phyloP scores from a whole-genome alignment of 1,140 invertebrate species.

The Brachystomella parvula region DNA sequence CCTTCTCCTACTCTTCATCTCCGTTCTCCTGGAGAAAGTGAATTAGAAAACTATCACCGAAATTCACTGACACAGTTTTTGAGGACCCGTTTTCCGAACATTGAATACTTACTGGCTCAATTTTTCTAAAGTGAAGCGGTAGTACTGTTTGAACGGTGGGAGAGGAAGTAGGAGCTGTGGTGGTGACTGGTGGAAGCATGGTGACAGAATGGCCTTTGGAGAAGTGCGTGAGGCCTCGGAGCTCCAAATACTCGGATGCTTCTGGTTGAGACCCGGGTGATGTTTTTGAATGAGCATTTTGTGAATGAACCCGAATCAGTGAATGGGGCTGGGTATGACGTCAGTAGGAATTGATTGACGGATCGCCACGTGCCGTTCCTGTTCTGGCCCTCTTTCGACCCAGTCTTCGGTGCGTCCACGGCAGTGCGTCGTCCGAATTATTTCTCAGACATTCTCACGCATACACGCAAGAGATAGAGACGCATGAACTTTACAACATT shows the following conservation, averaged over 20 bases:
- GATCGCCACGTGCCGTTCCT: conserved; percentile 34
- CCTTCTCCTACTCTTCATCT: no score
- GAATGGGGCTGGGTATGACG: conserved; percentile 39
- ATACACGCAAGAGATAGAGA: background rate
- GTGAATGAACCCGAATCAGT: conserved; percentile 39
- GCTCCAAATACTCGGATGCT: conserved; percentile 14
- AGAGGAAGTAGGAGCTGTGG: background rate
- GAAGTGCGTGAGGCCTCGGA: conserved; percentile 3
- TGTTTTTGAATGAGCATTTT: conserved; percentile 38
- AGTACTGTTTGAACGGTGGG: background rate
- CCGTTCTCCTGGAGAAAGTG: no score
- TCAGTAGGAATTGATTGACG: conserved; percentile 39
- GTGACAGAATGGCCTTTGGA: background rate
- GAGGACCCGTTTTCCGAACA: no score
- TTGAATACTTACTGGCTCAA: no score
- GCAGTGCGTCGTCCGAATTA: background rate
- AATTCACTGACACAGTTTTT: no score
- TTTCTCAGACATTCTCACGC: background rate
- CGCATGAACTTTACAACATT: no score
- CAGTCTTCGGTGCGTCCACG: background rate
- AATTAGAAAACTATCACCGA: no score
- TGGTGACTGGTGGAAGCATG: background rate
- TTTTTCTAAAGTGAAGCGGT: no score
- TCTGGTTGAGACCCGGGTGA: conserved; percentile 35
- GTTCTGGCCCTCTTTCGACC: conserved; percentile 26